Conservation (phyloP, 1,140 invertebrate species). For the Nebria ingens region DNA sequence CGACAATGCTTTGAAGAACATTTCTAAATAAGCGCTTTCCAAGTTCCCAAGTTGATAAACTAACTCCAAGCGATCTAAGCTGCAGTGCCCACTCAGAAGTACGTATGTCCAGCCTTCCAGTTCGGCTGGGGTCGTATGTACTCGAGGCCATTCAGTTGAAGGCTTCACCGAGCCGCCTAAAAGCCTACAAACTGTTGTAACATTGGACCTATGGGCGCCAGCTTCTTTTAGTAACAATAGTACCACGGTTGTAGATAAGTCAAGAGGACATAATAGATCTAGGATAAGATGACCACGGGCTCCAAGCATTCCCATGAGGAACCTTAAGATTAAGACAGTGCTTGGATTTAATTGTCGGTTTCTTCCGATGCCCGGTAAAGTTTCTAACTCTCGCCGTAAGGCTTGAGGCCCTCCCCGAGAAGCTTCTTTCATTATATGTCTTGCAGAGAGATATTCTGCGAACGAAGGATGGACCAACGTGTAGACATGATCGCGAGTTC, state of each 20-base stretch:
- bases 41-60: constrained; percentile 39
- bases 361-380: constrained; percentile 17
- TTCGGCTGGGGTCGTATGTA: constrained; percentile 36
- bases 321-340: constrained; percentile 32
- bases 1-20: constrained; percentile 37
- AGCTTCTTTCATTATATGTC: constrained; percentile 42
- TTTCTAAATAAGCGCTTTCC: constrained; percentile 29
- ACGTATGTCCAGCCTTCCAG: constrained; percentile 40
- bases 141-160: constrained; percentile 33
- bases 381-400: constrained; percentile 37
- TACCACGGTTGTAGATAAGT: constrained; percentile 38
- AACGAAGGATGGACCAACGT: constrained; percentile 41
- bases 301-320: constrained; percentile 40
- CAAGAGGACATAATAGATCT: constrained; percentile 38
- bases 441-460: constrained; percentile 42
- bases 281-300: constrained; percentile 38
- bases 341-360: constrained; percentile 13
- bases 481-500: constrained; percentile 33
- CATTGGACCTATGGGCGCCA: constrained; percentile 39
- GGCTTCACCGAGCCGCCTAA: constrained; percentile 32
- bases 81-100: constrained; percentile 34
- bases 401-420: constrained; percentile 36
- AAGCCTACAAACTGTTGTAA: constrained; percentile 37
- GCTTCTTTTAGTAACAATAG: constrained; percentile 40
- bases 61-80: constrained; percentile 38